phyloP scores from a whole-genome alignment of 1,140 invertebrate genomes.

The Pseudomyrmex pallidus region DNA sequence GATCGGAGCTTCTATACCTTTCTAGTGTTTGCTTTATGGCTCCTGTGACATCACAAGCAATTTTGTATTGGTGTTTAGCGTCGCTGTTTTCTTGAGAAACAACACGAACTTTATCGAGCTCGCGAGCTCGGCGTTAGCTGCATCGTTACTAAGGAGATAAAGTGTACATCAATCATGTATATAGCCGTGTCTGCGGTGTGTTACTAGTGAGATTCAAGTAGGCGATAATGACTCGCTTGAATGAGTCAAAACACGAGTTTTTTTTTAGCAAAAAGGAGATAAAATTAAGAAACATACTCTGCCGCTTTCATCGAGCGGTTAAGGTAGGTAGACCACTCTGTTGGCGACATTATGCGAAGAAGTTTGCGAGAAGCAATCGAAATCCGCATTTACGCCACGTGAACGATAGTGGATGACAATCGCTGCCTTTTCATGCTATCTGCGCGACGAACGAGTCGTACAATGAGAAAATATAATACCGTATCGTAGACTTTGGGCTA shows the following conservation, averaged over 20 bases:
- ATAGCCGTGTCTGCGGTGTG: conserved; percentile 11
- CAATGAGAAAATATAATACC: neutral
- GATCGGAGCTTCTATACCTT: conserved; percentile 79
- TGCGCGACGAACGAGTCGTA: neutral
- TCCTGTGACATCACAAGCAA: neutral
- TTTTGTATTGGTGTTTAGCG: conserved; percentile 1
- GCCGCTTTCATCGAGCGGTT: neutral
- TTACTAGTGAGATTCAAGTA: conserved; percentile 14
- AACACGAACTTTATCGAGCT: conserved; percentile 26
- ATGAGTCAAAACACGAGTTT: neutral
- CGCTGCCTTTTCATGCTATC: neutral
- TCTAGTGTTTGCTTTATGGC: conserved; percentile 66
- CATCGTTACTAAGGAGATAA: conserved; percentile 23
- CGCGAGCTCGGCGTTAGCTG: neutral
- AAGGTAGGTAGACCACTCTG: conserved; percentile 6
- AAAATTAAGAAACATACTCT: neutral
- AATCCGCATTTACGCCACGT: conserved; percentile 7
- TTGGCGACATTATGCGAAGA: conserved; percentile 4
- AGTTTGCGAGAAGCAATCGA: conserved; percentile 6
- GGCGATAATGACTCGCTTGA: neutral
- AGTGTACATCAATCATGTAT: conserved; percentile 33
- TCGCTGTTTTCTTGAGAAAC: conserved; percentile 25
- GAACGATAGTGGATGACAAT: conserved; percentile 14
- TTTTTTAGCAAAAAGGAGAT: neutral
- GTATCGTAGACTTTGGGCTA: conserved; percentile 9